Conservation (phyloP, 2,797 vertebrate species). For the Channallabes apus region DNA sequence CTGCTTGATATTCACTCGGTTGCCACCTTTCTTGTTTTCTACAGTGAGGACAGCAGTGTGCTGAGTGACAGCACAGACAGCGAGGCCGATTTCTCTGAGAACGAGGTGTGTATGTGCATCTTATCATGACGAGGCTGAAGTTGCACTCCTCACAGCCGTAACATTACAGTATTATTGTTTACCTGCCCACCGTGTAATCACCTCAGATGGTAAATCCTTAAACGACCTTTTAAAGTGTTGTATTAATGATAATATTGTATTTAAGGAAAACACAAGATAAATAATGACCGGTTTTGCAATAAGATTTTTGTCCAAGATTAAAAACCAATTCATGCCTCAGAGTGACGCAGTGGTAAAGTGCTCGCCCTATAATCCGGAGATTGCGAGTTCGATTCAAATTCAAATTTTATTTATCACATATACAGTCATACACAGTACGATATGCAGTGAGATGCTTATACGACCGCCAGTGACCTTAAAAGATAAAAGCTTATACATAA, state of each 20-base stretch:
- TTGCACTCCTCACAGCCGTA: too few species aligned
- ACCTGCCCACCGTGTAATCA: neutral
- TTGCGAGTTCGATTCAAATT: too few species aligned
- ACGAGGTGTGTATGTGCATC: conserved; percentile 68
- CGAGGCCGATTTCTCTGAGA: conserved; percentile 75
- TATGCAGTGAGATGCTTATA: too few species aligned
- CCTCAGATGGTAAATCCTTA: neutral
- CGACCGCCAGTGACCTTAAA: too few species aligned
- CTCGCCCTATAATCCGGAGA: too few species aligned
- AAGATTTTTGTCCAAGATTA: neutral
- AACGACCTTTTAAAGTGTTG: neutral
- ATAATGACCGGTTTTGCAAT: neutral
- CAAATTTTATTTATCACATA: too few species aligned
- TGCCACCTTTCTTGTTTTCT: neutral
- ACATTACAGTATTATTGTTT: neutral
- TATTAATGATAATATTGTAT: neutral
- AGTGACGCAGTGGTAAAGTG: too few species aligned
- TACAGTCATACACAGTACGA: too few species aligned
- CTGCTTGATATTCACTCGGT: neutral
- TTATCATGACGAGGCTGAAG: neutral
- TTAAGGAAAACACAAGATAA: neutral
- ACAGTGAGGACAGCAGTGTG: conserved; percentile 71
- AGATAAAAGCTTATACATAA: too few species aligned
- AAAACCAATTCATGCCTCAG: neutral
- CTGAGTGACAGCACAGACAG: conserved; percentile 74